phyloP scores from a whole-genome alignment of 1,140 invertebrate genomes.

The Ceratosolen solmsi region DNA sequence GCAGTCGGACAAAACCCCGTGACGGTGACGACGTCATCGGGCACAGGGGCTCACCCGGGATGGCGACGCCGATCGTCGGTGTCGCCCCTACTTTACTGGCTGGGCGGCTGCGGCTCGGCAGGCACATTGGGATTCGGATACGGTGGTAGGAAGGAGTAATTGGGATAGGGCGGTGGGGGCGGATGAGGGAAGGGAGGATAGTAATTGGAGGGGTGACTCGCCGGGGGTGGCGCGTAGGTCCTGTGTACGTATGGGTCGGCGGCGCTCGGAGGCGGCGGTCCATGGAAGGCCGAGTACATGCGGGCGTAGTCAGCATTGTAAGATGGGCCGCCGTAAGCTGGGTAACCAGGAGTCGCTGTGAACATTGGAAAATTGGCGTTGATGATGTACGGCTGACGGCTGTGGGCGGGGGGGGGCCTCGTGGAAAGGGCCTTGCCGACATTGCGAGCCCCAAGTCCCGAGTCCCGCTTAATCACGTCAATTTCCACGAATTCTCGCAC shows the following conservation, averaged over 20 bases:
- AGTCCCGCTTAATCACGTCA: too few species aligned
- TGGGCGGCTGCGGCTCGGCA: constrained; percentile 68
- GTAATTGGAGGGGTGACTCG: constrained; percentile 67
- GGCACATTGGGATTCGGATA: constrained; percentile 70
- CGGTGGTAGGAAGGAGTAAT: constrained; percentile 70
- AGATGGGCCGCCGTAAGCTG: constrained; percentile 65
- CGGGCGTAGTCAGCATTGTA: constrained; percentile 72
- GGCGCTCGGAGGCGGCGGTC: constrained; percentile 64
- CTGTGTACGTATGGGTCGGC: constrained; percentile 70
- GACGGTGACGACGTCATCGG: too few species aligned
- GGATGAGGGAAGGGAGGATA: constrained; percentile 71
- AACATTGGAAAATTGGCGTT: neutral
- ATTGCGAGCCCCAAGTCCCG: too few species aligned
- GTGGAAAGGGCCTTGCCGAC: too few species aligned
- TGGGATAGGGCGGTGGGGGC: constrained; percentile 71
- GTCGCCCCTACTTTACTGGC: constrained; percentile 61
- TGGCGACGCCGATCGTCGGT: neutral
- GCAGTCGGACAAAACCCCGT: too few species aligned
- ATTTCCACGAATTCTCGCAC: too few species aligned
- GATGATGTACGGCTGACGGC: too few species aligned
- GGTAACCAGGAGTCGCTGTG: constrained; percentile 67
- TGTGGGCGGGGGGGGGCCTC: too few species aligned
- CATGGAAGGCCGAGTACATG: constrained; percentile 73
- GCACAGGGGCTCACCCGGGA: too few species aligned
- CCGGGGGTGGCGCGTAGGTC: constrained; percentile 66